Percentiles rank a stretch among this genome's conserved stretches.
Evolutionary conservation across 1,140 invertebrate genomes (phyloP).

Genomic region (Achatina immaculata): DNA sequence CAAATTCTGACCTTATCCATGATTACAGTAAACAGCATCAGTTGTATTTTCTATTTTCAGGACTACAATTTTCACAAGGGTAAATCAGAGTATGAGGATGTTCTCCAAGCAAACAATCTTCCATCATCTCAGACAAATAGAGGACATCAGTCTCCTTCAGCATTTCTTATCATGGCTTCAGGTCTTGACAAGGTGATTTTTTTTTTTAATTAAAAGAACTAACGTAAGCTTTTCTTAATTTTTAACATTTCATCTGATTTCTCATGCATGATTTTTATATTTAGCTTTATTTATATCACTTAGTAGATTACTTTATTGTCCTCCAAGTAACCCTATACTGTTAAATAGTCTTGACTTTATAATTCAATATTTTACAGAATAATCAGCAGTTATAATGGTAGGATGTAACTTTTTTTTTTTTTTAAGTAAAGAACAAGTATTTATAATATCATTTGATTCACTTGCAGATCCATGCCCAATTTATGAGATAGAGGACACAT

Average conservation of each 20-base stretch:
- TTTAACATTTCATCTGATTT: not conserved
- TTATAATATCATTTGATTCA: too few species aligned
- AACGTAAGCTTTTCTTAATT: not conserved
- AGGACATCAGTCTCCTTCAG: slow-evolving; percentile 90
- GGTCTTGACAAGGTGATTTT: slow-evolving; percentile 84
- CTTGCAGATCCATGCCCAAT: too few species aligned
- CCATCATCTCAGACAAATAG: slow-evolving; percentile 80
- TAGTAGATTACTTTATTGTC: not conserved
- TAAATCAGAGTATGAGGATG: slow-evolving; percentile 87
- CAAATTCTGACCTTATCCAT: too few species aligned
- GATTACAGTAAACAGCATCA: too few species aligned
- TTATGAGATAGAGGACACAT: too few species aligned
- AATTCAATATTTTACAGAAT: too few species aligned
- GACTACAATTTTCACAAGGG: slow-evolving; percentile 85
- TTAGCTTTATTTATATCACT: not conserved
- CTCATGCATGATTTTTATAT: not conserved
- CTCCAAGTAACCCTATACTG: not conserved
- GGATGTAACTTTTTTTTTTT: too few species aligned
- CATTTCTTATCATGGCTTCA: slow-evolving; percentile 89
- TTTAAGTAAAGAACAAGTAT: too few species aligned
- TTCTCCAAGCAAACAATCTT: slow-evolving; percentile 83
- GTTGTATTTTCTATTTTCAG: slow-evolving; percentile 70
- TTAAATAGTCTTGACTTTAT: too few species aligned
- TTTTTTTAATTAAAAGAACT: too few species aligned
- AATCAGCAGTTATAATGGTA: too few species aligned